Percentiles rank a stretch among this genome's conserved stretches.
Conservation (phyloP, 2,113 vertebrate species). For the Petroica traversi region DNA sequence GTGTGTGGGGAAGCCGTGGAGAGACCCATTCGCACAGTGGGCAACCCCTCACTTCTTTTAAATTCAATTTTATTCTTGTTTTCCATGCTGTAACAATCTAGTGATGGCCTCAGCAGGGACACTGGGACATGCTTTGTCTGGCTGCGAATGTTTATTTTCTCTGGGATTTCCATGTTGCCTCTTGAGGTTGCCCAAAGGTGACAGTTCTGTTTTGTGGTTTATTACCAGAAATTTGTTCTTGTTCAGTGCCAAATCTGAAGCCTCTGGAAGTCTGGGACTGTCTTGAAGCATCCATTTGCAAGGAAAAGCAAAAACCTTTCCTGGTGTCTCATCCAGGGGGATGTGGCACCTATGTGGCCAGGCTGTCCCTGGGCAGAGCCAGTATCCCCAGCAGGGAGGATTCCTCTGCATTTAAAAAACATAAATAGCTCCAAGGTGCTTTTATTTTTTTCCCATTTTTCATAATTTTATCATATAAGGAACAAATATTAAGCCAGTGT, state of each 20-base stretch:
- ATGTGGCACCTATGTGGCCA: accelerated
- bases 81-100: not conserved
- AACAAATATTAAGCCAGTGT: not conserved
- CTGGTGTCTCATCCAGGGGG: not conserved
- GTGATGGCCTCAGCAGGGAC: not conserved
- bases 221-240: not conserved
- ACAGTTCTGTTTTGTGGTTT: not conserved
- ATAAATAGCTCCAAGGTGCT: not conserved
- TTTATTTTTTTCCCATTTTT: not conserved
- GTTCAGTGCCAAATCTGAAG: not conserved
- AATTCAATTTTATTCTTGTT: not conserved
- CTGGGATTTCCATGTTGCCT: not conserved
- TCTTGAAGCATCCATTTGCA: not conserved
- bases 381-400: not conserved
- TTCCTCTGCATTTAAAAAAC: not conserved
- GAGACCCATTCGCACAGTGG: not conserved
- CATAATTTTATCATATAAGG: not conserved
- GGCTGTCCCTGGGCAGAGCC: not conserved
- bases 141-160: not conserved
- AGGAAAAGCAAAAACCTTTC: not conserved
- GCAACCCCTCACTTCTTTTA: not conserved
- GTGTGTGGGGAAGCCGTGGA: not conserved
- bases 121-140: not conserved
- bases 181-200: not conserved
- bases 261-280: not conserved